Conservation (phyloP, 2,113 vertebrate genomes). For the human region DNA sequence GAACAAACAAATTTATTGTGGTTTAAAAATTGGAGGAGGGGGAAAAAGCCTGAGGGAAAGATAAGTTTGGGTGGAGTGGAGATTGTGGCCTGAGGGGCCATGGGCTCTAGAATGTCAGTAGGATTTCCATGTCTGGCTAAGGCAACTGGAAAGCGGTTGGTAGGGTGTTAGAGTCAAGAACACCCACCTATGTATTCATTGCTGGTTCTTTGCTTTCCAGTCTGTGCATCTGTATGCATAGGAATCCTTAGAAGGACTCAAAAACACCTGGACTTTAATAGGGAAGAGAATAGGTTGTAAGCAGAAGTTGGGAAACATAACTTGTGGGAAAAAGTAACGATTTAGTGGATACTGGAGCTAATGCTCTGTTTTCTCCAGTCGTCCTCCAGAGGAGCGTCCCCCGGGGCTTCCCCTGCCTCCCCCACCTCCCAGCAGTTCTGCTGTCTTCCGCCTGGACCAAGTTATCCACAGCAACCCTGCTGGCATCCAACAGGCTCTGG, state of each 20-base stretch:
- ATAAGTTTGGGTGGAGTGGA: accelerated
- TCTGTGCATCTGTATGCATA: accelerated
- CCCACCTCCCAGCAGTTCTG: constrained; percentile 79
- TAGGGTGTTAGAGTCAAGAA: accelerated
- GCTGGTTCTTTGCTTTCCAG: accelerated
- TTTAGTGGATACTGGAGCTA: not conserved
- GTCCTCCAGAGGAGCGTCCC: constrained; percentile 81
- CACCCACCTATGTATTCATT: accelerated
- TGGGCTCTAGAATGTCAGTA: not conserved
- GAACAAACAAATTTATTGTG: not conserved
- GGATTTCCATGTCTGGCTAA: accelerated
- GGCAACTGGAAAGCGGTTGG: too few species aligned
- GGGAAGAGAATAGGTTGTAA: not conserved
- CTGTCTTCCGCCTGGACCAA: constrained; percentile 84
- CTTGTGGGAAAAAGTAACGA: not conserved
- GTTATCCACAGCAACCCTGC: constrained; percentile 85
- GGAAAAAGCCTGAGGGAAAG: too few species aligned
- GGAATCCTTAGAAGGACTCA: accelerated
- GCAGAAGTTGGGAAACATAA: not conserved
- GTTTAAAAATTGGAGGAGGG: too few species aligned
- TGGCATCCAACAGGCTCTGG: constrained; percentile 84
- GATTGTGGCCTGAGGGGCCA: too few species aligned
- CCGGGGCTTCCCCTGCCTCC: constrained; percentile 75
- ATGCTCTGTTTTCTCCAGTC: constrained; percentile 54
- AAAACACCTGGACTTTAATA: not conserved